Evolutionary conservation across 2,797 vertebrate genomes (phyloP).

Genomic region (Acestrorhynchus altus): DNA sequence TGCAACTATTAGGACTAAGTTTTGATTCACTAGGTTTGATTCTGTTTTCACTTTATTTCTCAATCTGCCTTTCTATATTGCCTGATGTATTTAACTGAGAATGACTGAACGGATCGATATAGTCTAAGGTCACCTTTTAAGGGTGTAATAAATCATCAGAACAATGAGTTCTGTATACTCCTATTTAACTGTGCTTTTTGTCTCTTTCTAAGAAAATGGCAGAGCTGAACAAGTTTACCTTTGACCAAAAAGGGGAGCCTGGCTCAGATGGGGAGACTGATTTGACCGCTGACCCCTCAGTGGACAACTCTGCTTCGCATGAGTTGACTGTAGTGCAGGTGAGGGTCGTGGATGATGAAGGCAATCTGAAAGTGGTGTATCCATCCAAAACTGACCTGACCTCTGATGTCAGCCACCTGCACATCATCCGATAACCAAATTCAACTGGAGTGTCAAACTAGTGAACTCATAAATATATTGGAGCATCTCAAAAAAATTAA

Average conservation of each 20-base stretch:
- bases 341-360: constrained; percentile 88
- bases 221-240: constrained; percentile 86
- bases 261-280: constrained; percentile 73
- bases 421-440: constrained; percentile 80
- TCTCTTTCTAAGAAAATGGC: constrained; percentile 89
- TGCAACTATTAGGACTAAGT: no score
- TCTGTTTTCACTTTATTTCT: no score
- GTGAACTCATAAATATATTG: no score
- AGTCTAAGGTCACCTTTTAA: no score
- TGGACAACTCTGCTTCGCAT: constrained; percentile 5
- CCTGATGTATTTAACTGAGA: no score
- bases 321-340: constrained; percentile 88
- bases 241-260: constrained; percentile 80
- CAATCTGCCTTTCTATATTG: no score
- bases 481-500: no score
- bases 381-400: constrained; percentile 92
- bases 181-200: background rate
- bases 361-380: constrained; percentile 92
- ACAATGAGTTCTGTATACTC: background rate
- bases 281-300: background rate
- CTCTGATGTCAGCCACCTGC: constrained; percentile 73
- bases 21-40: no score
- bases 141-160: no score
- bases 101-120: no score
- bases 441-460: background rate